Evolutionary conservation across 1,140 invertebrate species (phyloP).

Genomic region (Papilio glaucus): DNA sequence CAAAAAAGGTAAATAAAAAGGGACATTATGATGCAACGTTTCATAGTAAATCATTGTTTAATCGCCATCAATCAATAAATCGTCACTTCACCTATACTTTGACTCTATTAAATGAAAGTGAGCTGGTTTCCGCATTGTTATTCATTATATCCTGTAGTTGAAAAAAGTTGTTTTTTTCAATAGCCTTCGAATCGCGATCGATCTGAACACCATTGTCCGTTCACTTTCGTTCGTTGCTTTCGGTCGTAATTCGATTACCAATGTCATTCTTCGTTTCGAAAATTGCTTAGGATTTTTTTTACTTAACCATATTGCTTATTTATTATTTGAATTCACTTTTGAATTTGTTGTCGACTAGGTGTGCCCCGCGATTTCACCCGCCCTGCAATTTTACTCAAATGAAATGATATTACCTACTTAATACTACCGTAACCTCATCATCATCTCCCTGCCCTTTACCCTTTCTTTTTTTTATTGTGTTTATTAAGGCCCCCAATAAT

Average conservation of each 20-base stretch:
- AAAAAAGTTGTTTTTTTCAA: not conserved
- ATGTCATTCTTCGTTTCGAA: not conserved
- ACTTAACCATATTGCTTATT: not conserved
- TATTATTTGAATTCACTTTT: no score
- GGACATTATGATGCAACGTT: not conserved
- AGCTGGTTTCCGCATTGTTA: not conserved
- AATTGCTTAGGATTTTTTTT: not conserved
- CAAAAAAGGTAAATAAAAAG: no score
- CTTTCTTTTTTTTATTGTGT: no score
- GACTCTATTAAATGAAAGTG: not conserved
- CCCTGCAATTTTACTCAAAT: no score
- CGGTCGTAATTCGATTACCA: constrained; percentile 52
- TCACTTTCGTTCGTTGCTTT: constrained; percentile 47
- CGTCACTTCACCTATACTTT: not conserved
- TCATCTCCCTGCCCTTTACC: no score
- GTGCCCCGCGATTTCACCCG: no score
- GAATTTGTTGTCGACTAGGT: no score
- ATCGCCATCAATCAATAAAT: no score
- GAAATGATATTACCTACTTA: no score
- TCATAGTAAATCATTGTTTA: no score
- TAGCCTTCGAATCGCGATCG: not conserved
- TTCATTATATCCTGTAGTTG: not conserved
- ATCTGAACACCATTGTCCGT: constrained; percentile 10
- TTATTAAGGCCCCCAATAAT: no score
- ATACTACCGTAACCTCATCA: no score